Evolutionary conservation across 2,797 vertebrate genomes (phyloP), one percentile per base, ranked within the genome.

Genomic region (Phylloscopus collybita): DNA sequence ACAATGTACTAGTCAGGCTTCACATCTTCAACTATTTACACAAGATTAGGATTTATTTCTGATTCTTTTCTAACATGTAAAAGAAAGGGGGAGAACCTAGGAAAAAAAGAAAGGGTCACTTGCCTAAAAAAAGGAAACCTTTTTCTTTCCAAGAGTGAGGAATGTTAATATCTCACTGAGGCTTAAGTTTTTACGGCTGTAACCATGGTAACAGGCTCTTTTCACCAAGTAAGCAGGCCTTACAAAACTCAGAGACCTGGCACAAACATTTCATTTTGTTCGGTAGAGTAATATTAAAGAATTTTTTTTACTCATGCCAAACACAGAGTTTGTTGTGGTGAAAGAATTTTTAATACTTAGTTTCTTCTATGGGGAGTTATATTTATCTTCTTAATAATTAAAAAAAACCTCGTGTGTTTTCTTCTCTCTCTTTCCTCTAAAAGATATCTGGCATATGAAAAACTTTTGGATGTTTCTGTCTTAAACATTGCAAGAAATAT

Each of bases 201-300:
- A 96, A 65, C 97, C 96, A 97, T 98, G 95, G 96, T 65, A 96
- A 98, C 97, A 80, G 49, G 88, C 88, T 91, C 89, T 94, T 94
- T 92, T 98, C 96, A 97, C 91, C 94, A 96, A 97, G 95, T 95
- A 90, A 89, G 92, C 87, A 69, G 91, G 95, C 97, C 95, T 97
- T 97, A 95, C 95, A 95, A 96, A 93, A 97, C 95, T 90, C 92
- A 70, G 86, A 96, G 87, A 94, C 88, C 96, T 96, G 94, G 93
- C 96, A 96, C 97, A 97, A 97, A 97, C 93, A 92, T 97, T 97
- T 96, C 80, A 96, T 96, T 97, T 97, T 97, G 85, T 94, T 97
- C 90, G 90, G 88, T 50, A 84, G 92, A 95, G 70, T 96, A 95
- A 97, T 98, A 97, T 97, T 97, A 94, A 93, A 90, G 83, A 91